phyloP scores from a whole-genome alignment of 2,888 invertebrate species.

The Acrocyrtus sp. region DNA sequence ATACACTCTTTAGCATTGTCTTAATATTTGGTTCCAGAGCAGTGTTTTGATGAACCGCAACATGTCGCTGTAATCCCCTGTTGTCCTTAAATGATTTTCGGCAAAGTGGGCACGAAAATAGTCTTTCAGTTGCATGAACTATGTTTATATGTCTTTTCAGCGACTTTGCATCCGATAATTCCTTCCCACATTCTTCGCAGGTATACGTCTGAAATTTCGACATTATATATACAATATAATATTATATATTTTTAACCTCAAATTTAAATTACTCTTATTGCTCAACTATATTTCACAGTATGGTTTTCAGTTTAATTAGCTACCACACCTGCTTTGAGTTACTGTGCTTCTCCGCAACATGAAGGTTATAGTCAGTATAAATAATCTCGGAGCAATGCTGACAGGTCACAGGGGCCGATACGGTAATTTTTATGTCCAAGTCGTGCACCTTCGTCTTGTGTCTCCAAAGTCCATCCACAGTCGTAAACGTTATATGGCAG shows the following conservation, averaged over 20 bases:
- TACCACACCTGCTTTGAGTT: no score
- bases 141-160: neutral
- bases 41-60: slow-evolving; percentile 19
- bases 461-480: neutral
- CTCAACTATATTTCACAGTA: no score
- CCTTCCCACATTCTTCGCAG: slow-evolving; percentile 21
- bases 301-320: no score
- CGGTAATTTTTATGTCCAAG: neutral
- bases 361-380: neutral
- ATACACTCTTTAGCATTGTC: slow-evolving; percentile 20
- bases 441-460: slow-evolving; percentile 18
- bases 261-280: no score
- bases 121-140: no score
- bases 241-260: no score
- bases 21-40: slow-evolving; percentile 21
- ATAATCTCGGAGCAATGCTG: neutral
- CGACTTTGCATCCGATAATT: neutral
- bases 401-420: neutral
- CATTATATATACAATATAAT: no score
- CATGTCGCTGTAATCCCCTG: slow-evolving; percentile 2
- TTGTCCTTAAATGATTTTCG: slow-evolving; percentile 8
- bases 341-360: slow-evolving; percentile 1
- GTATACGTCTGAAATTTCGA: no score
- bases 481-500: neutral
- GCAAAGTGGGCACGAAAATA: slow-evolving; percentile 24